Evolutionary conservation across 2,888 invertebrate species (phyloP).

Genomic region (Thyatira batis): DNA sequence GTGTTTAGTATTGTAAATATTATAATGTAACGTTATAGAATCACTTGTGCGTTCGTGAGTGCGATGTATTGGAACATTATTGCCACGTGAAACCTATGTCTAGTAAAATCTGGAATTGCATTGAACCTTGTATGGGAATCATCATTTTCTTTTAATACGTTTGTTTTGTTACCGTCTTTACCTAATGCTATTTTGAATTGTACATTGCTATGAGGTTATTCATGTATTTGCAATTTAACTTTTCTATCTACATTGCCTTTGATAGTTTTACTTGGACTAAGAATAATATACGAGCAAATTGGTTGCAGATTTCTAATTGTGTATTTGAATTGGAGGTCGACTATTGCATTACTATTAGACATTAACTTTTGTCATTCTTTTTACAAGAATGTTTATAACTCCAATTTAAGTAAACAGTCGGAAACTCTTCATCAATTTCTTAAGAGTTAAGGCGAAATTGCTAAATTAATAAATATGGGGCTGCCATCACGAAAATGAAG

Average conservation of each 20-base stretch:
- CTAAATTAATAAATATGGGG: conserved; percentile 52
- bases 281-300: conserved; percentile 46
- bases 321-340: conserved; percentile 27
- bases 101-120: conserved; percentile 63
- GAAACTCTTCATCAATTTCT: conserved; percentile 22
- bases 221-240: conserved; percentile 50
- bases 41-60: conserved; percentile 65
- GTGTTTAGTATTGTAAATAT: conserved; percentile 79
- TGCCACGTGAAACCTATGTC: conserved; percentile 23
- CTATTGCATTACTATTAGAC: conserved; percentile 1
- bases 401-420: conserved; percentile 17
- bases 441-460: conserved; percentile 39
- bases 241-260: conserved; percentile 70
- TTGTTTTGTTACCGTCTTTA: conserved; percentile 31
- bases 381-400: neutral
- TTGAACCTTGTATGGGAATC: conserved; percentile 38
- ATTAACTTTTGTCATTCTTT: neutral
- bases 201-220: conserved; percentile 48
- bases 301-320: conserved; percentile 26
- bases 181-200: conserved; percentile 41
- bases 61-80: conserved; percentile 43
- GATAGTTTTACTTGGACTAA: conserved; percentile 62
- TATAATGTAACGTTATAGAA: conserved; percentile 59
- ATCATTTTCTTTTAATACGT: conserved; percentile 26
- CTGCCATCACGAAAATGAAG: conserved; percentile 80